Base-by-base conservation (phyloP, 2,113 vertebrate species). In the Melanerpes formicivorus region DNA sequence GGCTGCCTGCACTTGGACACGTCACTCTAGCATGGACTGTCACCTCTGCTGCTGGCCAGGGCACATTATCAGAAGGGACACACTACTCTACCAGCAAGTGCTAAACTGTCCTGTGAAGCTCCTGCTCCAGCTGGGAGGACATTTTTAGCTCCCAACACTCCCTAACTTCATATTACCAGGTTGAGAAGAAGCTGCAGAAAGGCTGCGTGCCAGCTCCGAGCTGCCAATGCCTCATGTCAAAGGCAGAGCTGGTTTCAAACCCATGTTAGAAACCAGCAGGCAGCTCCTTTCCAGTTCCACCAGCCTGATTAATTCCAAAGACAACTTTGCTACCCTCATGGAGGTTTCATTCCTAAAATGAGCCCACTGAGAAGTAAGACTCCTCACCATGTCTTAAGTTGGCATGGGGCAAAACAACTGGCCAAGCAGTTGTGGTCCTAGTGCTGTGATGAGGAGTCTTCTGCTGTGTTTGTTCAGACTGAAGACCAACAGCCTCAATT, bases 401-500 rank as follows among this genome's bases (percentile, higher is more conserved):
- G 44, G 15, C 32, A 11, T 5, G 1, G 67, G 19, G 6, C 8
- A 29, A 64, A 22, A 3, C 32, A 21, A 9, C 30, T 12, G 14
- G 59, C 52, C n/a, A 34, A 18, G 71, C 21, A 13, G 5, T 1
- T 19, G 2, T 4, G 23, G 14, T 5, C 34, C 22, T 1, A 7
- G 15, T 14, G 42, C 42, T 62, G 3, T 1, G 0, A 1, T 1
- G 9, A 44, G 5, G 12, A 17, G 1, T 22, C 50, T 93, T 26
- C 5, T n/a, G 8, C 9, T 5, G 3, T 5, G 0, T 17, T 18
- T 25, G 8, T 5, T 58, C 22, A 9, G 30, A 7, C 8, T 1
- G 0, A 2, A 6, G 5, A 27, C 15, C 2, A 0, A 4, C 25
- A 32, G 1, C 5, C 2, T 4, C 18, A 0, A 1, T 3, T 71